Conservation (phyloP, 2,888 invertebrate genomes). For the Steinernema carpocapsae region DNA sequence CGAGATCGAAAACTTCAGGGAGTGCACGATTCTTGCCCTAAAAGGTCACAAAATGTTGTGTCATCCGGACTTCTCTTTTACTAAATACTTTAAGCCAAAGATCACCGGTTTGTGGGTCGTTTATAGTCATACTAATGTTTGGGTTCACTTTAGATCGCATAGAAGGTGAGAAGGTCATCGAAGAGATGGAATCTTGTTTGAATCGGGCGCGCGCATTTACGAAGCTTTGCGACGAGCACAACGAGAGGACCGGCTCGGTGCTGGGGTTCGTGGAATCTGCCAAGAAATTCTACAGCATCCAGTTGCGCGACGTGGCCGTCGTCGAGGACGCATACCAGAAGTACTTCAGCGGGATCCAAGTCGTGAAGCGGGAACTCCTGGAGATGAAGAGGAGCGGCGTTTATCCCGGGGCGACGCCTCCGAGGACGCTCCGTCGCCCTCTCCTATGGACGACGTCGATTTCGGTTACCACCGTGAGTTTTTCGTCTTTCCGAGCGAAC, state of each 20-base stretch:
- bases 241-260: constrained; percentile 72
- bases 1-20: background rate
- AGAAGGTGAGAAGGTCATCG: constrained; percentile 51
- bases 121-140: background rate
- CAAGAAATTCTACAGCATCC: constrained; percentile 85
- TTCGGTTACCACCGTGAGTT: background rate
- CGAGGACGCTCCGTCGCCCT: constrained; percentile 56
- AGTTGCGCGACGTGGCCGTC: constrained; percentile 90
- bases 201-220: constrained; percentile 43
- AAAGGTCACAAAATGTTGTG: constrained; percentile 11
- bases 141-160: constrained; percentile 47
- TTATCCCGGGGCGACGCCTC: constrained; percentile 58
- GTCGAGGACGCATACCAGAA: constrained; percentile 80
- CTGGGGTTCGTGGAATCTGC: constrained; percentile 78
- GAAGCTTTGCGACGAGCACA: constrained; percentile 72
- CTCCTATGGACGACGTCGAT: constrained; percentile 43
- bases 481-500: background rate
- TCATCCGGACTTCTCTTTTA: constrained; percentile 17
- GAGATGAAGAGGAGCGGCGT: constrained; percentile 55
- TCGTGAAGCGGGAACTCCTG: constrained; percentile 44
- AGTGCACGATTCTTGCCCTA: background rate
- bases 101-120: background rate
- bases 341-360: constrained; percentile 39
- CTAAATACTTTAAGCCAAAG: constrained; percentile 2
- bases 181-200: constrained; percentile 53